Conservation (phyloP, 2,888 invertebrate species). For the Poecilus cupreus region DNA sequence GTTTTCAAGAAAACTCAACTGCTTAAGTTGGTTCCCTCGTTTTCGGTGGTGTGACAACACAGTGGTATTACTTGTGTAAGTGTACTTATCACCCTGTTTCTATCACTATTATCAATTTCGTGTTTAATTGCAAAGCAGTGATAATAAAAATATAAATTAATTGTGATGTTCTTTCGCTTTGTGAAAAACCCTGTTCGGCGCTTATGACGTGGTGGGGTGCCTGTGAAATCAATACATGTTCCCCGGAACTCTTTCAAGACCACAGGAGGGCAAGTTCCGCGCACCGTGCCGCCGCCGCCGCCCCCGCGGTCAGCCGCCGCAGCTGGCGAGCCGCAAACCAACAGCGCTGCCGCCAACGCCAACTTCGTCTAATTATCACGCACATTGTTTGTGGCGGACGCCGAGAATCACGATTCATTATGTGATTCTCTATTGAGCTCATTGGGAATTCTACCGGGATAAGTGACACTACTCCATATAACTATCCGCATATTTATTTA, state of each 20-base stretch:
- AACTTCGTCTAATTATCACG: conserved; percentile 25
- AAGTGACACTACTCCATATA: no score
- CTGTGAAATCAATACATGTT: conserved; percentile 58
- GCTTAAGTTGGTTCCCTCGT: no score
- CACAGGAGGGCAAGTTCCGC: conserved; percentile 38
- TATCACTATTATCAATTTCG: no score
- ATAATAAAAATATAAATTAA: no score
- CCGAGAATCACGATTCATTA: conserved; percentile 2
- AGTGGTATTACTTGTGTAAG: no score
- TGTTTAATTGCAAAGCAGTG: no score
- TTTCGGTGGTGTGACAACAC: no score
- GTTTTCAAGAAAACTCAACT: no score
- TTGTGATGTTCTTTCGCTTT: neutral
- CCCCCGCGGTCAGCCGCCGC: conserved; percentile 13
- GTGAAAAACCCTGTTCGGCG: conserved; percentile 10
- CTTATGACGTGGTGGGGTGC: conserved; percentile 38
- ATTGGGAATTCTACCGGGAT: no score
- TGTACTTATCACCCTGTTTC: no score
- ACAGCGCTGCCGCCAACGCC: neutral
- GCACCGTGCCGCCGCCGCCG: conserved; percentile 13
- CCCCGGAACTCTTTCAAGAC: conserved; percentile 58
- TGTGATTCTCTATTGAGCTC: neutral
- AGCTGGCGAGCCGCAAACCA: conserved; percentile 38
- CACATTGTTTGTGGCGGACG: neutral
- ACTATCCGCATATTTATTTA: no score